These are phyloP conservation scores for Allobates femoralis DNA, from an alignment of 2,797 vertebrate genomes.

Conservation along the genomic window DNA sequence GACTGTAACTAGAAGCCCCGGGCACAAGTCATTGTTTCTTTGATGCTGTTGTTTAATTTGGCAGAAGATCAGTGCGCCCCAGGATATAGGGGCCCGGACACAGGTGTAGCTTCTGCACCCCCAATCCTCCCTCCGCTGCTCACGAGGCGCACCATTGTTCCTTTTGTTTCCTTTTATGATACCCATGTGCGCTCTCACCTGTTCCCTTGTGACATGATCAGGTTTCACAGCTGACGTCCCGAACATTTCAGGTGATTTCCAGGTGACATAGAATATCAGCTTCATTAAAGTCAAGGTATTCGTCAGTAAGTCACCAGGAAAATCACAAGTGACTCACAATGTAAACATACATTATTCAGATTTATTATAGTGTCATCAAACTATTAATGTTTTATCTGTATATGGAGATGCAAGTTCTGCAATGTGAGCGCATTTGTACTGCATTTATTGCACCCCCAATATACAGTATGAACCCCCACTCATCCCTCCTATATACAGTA, in stretches of 20 bases:
- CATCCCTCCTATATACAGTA: no score
- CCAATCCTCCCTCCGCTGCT: neutral
- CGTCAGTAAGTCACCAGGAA: neutral
- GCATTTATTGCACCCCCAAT: no score
- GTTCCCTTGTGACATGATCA: neutral
- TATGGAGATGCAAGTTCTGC: neutral
- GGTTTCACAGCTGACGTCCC: neutral
- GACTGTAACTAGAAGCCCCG: neutral
- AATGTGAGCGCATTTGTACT: no score
- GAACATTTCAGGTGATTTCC: constrained; percentile 43
- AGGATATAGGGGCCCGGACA: no score
- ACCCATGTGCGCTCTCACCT: neutral
- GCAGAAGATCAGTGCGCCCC: neutral
- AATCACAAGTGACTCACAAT: neutral
- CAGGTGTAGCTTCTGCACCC: no score
- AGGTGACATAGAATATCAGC: neutral
- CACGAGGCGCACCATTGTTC: neutral
- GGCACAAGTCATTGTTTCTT: constrained; percentile 2
- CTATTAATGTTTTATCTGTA: neutral
- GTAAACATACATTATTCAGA: neutral
- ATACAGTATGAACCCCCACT: no score
- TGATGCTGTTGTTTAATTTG: neutral
- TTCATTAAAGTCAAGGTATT: neutral
- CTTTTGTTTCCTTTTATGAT: neutral
- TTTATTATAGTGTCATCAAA: neutral